phyloP scores from a whole-genome alignment of 2,888 invertebrate species.

The Camptogramma bilineatum region DNA sequence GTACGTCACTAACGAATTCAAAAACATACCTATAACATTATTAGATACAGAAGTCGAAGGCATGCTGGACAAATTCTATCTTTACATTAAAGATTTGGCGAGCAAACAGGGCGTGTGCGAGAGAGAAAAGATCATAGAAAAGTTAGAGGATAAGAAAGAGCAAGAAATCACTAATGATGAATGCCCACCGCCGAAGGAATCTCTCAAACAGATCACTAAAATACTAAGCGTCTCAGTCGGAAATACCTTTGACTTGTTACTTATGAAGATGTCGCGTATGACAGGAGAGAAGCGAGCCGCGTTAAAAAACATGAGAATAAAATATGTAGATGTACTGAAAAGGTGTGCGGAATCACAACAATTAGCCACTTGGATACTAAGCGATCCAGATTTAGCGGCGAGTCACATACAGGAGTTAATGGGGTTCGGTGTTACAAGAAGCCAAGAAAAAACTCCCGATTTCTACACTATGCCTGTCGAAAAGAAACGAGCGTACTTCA shows the following conservation, averaged over 20 bases:
- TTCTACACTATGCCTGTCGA: slow-evolving; percentile 58
- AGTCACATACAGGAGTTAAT: slow-evolving; percentile 73
- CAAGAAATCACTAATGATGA: slow-evolving; percentile 54
- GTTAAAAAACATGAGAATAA: slow-evolving; percentile 70
- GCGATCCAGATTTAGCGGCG: slow-evolving; percentile 67
- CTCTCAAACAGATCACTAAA: slow-evolving; percentile 66
- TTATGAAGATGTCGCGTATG: slow-evolving; percentile 72
- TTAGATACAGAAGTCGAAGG: slow-evolving; percentile 72
- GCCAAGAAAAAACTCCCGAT: slow-evolving; percentile 60
- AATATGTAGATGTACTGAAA: slow-evolving; percentile 71
- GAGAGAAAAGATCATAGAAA: slow-evolving; percentile 64
- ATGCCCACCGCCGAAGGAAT: slow-evolving; percentile 61
- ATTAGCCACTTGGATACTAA: slow-evolving; percentile 65
- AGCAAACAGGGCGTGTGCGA: slow-evolving; percentile 60
- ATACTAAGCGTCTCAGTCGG: slow-evolving; percentile 65
- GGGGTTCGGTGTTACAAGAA: slow-evolving; percentile 58
- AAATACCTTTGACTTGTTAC: slow-evolving; percentile 69
- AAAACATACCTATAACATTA: slow-evolving; percentile 67
- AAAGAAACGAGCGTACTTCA: slow-evolving; percentile 68
- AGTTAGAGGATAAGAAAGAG: slow-evolving; percentile 64
- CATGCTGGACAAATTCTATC: slow-evolving; percentile 73
- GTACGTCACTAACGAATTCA: slow-evolving; percentile 68
- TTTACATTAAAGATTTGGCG: slow-evolving; percentile 70
- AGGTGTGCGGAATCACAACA: slow-evolving; percentile 71
- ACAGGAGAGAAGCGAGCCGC: slow-evolving; percentile 66